Conservation (phyloP, 2,113 vertebrate species). For the Donacobius atricapilla region DNA sequence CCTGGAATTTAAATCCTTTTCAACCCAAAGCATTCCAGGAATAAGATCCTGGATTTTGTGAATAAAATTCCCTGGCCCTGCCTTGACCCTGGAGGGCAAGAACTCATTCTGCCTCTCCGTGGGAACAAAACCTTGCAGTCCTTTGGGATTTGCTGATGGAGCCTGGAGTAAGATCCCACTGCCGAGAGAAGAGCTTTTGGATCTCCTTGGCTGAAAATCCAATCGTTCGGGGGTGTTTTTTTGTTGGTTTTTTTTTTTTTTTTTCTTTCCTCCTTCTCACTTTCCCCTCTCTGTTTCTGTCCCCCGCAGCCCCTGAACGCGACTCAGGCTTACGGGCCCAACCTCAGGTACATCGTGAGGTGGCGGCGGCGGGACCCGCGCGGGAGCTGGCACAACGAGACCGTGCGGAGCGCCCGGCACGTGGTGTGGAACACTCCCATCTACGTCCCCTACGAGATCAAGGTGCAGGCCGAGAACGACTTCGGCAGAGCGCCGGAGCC, state of each 20-base stretch:
- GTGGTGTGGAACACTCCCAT: conserved; percentile 83
- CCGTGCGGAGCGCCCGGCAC: conserved; percentile 73
- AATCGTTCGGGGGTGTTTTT: no score
- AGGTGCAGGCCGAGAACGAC: conserved; percentile 89
- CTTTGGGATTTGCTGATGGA: neutral
- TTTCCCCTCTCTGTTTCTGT: neutral
- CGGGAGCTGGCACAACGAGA: conserved; percentile 84
- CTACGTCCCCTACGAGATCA: conserved; percentile 91
- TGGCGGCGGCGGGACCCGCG: conserved; percentile 83
- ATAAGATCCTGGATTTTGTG: neutral
- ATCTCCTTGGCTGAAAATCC: neutral
- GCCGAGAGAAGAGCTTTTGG: neutral
- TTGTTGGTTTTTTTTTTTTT: no score
- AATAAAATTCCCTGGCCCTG: neutral
- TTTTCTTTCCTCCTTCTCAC: neutral
- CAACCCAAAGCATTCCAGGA: neutral
- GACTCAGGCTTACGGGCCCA: conserved; percentile 83
- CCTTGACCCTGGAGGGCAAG: neutral
- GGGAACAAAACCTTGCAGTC: neutral
- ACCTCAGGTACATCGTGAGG: conserved; percentile 84
- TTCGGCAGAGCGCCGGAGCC: conserved; percentile 87
- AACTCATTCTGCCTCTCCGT: accelerated
- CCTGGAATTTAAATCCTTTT: neutral
- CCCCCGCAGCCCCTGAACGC: conserved; percentile 78
- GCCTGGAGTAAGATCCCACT: neutral